phyloP scores from a whole-genome alignment of 2,113 vertebrate species.

The Mastomys natalensis region DNA sequence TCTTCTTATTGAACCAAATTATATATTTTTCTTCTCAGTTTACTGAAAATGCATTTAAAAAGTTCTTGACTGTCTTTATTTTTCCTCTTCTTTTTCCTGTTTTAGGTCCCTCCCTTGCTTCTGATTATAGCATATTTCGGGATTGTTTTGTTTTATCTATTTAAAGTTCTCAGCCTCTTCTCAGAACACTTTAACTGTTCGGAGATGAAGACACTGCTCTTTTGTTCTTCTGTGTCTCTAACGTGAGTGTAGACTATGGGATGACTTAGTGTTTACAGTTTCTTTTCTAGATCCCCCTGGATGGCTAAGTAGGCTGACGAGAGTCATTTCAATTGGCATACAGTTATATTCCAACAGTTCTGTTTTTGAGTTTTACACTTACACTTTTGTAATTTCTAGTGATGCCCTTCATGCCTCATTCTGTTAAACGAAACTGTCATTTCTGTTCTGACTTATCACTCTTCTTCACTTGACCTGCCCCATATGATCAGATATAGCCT shows the following conservation, averaged over 20 bases:
- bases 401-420: neutral
- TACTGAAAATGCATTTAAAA: conserved; percentile 34
- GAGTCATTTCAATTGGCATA: conserved; percentile 30
- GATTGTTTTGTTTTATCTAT: conserved; percentile 49
- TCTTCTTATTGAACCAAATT: conserved; percentile 25
- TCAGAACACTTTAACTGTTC: conserved; percentile 47
- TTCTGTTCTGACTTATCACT: neutral
- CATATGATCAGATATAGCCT: neutral
- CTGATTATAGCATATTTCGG: conserved; percentile 34
- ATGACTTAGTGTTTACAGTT: neutral
- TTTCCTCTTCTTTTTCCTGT: conserved; percentile 38
- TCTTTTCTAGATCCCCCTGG: neutral
- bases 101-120: conserved; percentile 50
- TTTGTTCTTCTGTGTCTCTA: conserved; percentile 44
- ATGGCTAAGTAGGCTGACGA: conserved; percentile 20
- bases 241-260: conserved; percentile 43
- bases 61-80: neutral
- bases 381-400: conserved; percentile 12
- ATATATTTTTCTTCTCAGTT: conserved; percentile 26
- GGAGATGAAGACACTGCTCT: conserved; percentile 43
- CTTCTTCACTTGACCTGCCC: neutral
- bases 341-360: neutral
- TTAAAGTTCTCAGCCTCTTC: conserved; percentile 39
- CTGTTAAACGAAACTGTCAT: neutral
- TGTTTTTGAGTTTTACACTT: conserved; percentile 32